Evolutionary conservation across 2,797 vertebrate genomes (phyloP).

Genomic region (Leptoclinus maculatus): DNA sequence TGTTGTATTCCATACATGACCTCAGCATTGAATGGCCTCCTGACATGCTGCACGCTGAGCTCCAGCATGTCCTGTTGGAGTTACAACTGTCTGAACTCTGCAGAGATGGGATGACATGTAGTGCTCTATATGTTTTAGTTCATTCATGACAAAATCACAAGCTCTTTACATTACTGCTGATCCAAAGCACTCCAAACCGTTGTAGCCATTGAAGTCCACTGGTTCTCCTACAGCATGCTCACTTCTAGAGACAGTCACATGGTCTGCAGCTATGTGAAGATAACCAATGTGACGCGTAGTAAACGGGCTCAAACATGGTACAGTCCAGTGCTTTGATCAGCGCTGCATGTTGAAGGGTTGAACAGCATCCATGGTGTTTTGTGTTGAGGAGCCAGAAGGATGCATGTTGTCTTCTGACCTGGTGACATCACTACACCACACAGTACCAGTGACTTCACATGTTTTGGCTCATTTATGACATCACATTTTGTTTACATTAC

Average conservation of each 20-base stretch:
- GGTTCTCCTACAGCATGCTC: neutral
- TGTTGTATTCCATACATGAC: slow-evolving; percentile 66
- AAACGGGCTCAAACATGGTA: neutral
- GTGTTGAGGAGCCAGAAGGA: neutral
- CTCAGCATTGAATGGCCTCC: neutral
- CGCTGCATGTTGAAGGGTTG: neutral
- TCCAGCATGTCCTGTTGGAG: neutral
- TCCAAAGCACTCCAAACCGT: neutral
- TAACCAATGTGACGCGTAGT: no score
- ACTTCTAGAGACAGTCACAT: neutral
- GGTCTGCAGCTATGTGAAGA: neutral
- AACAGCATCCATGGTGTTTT: neutral
- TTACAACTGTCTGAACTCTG: no score
- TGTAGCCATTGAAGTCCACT: neutral
- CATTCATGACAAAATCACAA: neutral
- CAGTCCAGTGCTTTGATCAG: neutral
- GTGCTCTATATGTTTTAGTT: neutral
- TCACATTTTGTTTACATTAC: neutral
- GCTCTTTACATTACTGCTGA: neutral
- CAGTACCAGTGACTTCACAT: neutral
- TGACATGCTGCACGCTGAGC: slow-evolving; percentile 12
- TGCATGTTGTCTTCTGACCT: neutral
- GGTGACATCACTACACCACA: neutral
- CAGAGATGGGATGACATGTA: no score
- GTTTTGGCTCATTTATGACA: neutral